phyloP scores from a whole-genome alignment of 1,140 invertebrate species.

The Laodelphax striatellus region DNA sequence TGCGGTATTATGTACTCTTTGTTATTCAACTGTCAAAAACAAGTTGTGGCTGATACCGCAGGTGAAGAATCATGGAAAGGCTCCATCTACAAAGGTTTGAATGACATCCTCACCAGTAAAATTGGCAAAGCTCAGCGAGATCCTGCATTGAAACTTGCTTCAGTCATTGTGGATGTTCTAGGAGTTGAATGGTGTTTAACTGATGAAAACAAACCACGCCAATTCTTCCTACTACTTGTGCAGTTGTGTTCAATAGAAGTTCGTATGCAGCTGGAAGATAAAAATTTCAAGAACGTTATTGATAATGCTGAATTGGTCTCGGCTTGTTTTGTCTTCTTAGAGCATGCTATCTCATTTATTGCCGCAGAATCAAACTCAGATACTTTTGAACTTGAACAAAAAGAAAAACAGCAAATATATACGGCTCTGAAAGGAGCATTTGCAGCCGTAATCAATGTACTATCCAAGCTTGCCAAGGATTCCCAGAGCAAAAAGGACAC shows the following conservation, averaged over 20 bases:
- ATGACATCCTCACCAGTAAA: constrained; percentile 74
- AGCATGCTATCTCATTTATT: constrained; percentile 69
- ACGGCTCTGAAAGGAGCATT: constrained; percentile 84
- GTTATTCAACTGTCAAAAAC: constrained; percentile 54
- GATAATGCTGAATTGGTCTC: constrained; percentile 62
- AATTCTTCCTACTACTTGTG: constrained; percentile 71
- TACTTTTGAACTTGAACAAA: constrained; percentile 70
- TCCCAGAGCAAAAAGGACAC: constrained; percentile 51
- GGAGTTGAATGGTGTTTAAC: constrained; percentile 71
- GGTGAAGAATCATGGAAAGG: constrained; percentile 62
- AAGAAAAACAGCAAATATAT: constrained; percentile 81
- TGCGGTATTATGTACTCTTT: constrained; percentile 62
- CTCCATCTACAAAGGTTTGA: constrained; percentile 62
- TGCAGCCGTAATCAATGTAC: constrained; percentile 61
- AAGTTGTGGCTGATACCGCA: constrained; percentile 43
- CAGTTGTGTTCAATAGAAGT: constrained; percentile 84
- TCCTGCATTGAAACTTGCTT: constrained; percentile 70
- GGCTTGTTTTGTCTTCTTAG: constrained; percentile 73
- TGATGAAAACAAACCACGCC: constrained; percentile 65
- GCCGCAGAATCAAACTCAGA: constrained; percentile 41
- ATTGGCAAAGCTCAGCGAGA: constrained; percentile 77
- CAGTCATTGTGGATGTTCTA: constrained; percentile 65
- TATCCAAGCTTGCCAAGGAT: constrained; percentile 44
- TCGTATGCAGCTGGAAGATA: constrained; percentile 82
- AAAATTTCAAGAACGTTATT: constrained; percentile 59